Percentiles rank a stretch among this genome's conserved stretches.
Evolutionary conservation across 2,888 invertebrate species (phyloP).

Genomic region (Emesis russula): DNA sequence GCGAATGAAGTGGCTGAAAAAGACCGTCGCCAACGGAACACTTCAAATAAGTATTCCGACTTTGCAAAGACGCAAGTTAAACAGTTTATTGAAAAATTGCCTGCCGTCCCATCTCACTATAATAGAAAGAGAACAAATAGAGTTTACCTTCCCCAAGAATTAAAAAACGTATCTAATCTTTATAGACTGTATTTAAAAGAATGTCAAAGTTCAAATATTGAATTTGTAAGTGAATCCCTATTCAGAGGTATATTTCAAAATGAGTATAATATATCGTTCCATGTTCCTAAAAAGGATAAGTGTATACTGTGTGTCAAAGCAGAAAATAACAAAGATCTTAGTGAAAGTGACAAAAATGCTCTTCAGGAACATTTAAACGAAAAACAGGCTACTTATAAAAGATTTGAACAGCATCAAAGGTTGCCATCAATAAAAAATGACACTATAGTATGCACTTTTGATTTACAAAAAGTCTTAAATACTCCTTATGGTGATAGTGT

Average conservation of each 20-base stretch:
- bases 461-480: not conserved
- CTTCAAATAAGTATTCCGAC: not conserved
- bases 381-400: conserved; percentile 36
- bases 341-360: conserved; percentile 25
- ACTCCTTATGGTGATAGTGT: not conserved
- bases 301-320: not conserved
- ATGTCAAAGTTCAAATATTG: not conserved
- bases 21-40: not conserved
- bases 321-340: conserved; percentile 11
- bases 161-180: conserved; percentile 3
- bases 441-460: not conserved
- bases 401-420: conserved; percentile 54
- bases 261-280: not conserved
- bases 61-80: not conserved
- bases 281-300: not conserved
- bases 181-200: conserved; percentile 4
- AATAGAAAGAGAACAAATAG: not conserved
- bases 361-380: conserved; percentile 36
- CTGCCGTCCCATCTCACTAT: not conserved
- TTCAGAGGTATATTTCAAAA: not conserved
- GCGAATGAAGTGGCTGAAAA: not conserved
- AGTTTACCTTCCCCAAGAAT: not conserved
- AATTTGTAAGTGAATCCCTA: not conserved
- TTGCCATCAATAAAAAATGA: not conserved
- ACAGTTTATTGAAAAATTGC: not conserved